Evolutionary conservation across 2,888 invertebrate genomes (phyloP), one percentile per base, ranked within the genome.

Genomic region (Mamestra brassicae): DNA sequence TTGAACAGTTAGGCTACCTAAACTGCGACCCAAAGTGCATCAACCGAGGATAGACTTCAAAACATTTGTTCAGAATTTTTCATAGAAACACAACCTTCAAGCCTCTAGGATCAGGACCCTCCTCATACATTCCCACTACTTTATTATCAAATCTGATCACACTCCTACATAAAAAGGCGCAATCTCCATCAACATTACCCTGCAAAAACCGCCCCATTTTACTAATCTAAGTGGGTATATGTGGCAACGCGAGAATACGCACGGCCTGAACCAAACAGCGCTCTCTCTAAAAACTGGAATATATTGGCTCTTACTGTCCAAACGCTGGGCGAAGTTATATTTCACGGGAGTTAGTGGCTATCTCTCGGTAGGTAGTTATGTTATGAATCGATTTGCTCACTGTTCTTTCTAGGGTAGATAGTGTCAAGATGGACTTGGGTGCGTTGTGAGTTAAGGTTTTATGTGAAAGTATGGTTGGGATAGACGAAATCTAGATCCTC

Each of bases 201-300:
- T 75, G 69, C 71, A 63, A 76, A 84, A 82, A 85, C 75, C 64
- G 75, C 61, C 62, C 85, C 69, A 82, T 84, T 72, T 81, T 75
- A 81, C 79, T 80, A 85, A 87, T 83, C 75, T 81, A 85, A 80
- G 63, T 55, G 71, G 76, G 72, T 73, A 81, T 81, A 65, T 77
- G 78, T 81, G 77, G 71, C 71, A 74, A 77, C 71, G 72, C 73
- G 68, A 74, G 71, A 74, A 73, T 42, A 73, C 77, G 65, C 76
- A 74, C 71, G 78, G 74, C 68, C 80, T 85, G 81, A 77, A 69
- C 78, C 80, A 72, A 87, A 86, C 80, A 83, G 83, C 86, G 85
- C 65, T 81, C 80, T 65, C 74, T 80, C 81, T 87, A 87, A 88
- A 89, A 87, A 87, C 80, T 83, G 73, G 81, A 87, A 88, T 80